Conservation (phyloP, 2,888 invertebrate genomes). For the Scrobipalpa atriplicella region DNA sequence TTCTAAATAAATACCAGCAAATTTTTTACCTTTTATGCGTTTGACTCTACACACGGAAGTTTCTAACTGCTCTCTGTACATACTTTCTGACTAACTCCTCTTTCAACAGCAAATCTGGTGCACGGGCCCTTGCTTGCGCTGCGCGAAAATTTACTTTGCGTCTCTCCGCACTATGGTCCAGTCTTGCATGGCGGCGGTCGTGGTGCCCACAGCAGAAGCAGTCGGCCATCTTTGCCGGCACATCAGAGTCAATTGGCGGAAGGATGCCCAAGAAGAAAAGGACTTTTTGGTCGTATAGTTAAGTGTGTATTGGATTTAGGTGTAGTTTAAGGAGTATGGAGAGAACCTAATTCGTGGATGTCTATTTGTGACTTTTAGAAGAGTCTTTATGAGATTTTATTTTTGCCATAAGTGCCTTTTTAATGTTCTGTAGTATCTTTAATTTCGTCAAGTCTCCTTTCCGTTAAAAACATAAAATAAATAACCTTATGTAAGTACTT, state of each 20-base stretch:
- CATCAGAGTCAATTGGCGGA: slow-evolving; percentile 81
- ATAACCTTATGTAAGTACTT: too few species aligned
- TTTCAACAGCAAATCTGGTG: slow-evolving; percentile 87
- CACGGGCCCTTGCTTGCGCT: slow-evolving; percentile 85
- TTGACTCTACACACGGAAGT: too few species aligned
- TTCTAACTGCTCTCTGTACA: too few species aligned
- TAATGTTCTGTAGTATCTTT: not conserved
- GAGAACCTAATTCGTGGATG: not conserved
- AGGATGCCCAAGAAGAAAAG: slow-evolving; percentile 77
- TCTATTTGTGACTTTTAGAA: too few species aligned
- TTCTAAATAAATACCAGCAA: too few species aligned
- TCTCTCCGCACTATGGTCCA: slow-evolving; percentile 82
- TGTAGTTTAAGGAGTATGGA: not conserved
- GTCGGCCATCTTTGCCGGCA: slow-evolving; percentile 84
- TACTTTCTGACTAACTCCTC: slow-evolving; percentile 31
- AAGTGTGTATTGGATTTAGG: not conserved
- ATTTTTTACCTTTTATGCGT: too few species aligned
- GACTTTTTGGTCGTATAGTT: slow-evolving; percentile 69
- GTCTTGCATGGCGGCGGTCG: slow-evolving; percentile 82
- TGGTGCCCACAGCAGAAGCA: slow-evolving; percentile 85
- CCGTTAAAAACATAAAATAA: too few species aligned
- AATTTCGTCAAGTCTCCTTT: not conserved
- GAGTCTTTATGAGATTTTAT: not conserved
- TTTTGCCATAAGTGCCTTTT: slow-evolving; percentile 14
- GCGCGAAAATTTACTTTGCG: slow-evolving; percentile 86